Conservation (phyloP, 2,113 vertebrate genomes). For the Mustela nigripes region DNA sequence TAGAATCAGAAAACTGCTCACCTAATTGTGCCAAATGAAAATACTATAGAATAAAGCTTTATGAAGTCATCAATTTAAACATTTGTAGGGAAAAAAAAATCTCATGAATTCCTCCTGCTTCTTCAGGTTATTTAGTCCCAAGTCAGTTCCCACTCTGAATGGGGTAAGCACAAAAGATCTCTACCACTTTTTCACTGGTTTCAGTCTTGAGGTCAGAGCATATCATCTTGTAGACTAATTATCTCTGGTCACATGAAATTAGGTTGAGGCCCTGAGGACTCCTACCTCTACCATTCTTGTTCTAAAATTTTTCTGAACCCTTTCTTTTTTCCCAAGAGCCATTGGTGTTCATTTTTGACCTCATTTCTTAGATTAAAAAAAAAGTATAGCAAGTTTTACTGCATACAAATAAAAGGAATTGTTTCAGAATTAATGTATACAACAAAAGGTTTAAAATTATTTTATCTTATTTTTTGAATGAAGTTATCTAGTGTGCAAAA, state of each 20-base stretch:
- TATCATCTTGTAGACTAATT: conserved; percentile 32
- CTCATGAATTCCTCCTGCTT: not conserved
- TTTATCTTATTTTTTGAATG: conserved; percentile 21
- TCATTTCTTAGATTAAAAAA: conserved; percentile 11
- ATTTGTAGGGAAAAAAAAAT: not conserved
- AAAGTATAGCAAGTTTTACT: not conserved
- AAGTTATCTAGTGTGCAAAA: not conserved
- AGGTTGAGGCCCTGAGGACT: conserved; percentile 7
- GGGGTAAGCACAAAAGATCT: not conserved
- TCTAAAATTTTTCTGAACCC: conserved; percentile 31
- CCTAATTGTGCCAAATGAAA: not conserved
- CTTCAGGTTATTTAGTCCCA: not conserved
- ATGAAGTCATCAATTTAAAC: not conserved
- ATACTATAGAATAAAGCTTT: not conserved
- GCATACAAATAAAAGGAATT: not conserved
- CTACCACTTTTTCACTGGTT: not conserved
- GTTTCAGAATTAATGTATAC: not conserved
- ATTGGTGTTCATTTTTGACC: conserved; percentile 28
- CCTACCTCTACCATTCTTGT: not conserved
- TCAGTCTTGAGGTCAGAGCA: not conserved
- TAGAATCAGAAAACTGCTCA: conserved; percentile 16
- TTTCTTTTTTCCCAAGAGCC: not conserved
- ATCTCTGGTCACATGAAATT: conserved; percentile 47
- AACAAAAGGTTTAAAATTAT: not conserved
- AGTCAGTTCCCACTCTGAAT: not conserved